Percentiles rank a stretch among this genome's conserved stretches.
phyloP scores from a whole-genome alignment of 1,140 invertebrate genomes.

The Drosophila eugracilis region DNA sequence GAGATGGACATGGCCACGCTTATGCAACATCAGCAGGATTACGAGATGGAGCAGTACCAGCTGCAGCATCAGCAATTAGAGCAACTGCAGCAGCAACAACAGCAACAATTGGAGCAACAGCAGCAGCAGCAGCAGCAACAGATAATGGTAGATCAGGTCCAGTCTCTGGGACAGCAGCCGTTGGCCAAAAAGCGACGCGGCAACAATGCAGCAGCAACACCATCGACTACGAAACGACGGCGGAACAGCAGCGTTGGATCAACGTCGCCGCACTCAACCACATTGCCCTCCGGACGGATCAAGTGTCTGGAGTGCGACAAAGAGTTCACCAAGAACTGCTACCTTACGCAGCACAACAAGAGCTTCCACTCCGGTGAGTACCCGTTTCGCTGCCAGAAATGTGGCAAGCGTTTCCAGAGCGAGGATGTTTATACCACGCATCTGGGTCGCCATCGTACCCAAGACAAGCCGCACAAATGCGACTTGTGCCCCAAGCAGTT shows the following conservation, averaged over 20 bases:
- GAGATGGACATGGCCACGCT: constrained; percentile 66
- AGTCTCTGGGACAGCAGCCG: neutral
- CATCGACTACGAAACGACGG: constrained; percentile 54
- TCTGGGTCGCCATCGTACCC: constrained; percentile 89
- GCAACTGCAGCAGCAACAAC: constrained; percentile 35
- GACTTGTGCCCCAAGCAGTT: constrained; percentile 94
- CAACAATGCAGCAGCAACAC: constrained; percentile 19
- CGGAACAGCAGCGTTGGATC: constrained; percentile 59
- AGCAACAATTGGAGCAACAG: constrained; percentile 27
- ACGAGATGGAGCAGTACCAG: constrained; percentile 43
- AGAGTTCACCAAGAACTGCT: constrained; percentile 93
- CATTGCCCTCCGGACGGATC: constrained; percentile 85
- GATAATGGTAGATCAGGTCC: constrained; percentile 14
- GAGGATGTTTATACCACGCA: constrained; percentile 89
- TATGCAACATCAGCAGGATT: constrained; percentile 47
- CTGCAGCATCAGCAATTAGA: constrained; percentile 46
- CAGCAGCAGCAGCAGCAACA: constrained; percentile 29
- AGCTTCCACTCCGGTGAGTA: constrained; percentile 94
- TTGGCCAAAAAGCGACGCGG: constrained; percentile 38
- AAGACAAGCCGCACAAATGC: constrained; percentile 95
- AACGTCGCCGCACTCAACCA: constrained; percentile 72
- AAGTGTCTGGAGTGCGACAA: constrained; percentile 94
- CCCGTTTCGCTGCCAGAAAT: constrained; percentile 93
- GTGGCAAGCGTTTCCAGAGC: constrained; percentile 92
- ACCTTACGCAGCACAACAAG: constrained; percentile 95